phyloP scores from a whole-genome alignment of 2,113 vertebrate genomes.

The Stegastes partitus region DNA sequence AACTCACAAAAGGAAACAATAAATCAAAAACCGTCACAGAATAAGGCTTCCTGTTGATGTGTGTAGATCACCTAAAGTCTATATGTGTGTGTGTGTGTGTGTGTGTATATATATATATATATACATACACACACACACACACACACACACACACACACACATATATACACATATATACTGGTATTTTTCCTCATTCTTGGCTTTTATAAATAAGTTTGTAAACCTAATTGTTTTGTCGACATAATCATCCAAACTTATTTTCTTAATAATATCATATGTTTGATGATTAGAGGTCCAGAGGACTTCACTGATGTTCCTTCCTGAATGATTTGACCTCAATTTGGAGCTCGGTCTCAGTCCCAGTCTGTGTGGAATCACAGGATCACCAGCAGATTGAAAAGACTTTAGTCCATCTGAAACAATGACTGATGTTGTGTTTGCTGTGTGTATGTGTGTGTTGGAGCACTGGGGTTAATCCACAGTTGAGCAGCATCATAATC shows the following conservation, averaged over 20 bases:
- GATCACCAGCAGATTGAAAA: constrained; percentile 67
- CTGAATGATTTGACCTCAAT: constrained; percentile 34
- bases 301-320: constrained; percentile 27
- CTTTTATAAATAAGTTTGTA: neutral
- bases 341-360: constrained; percentile 35
- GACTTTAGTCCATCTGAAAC: constrained; percentile 77
- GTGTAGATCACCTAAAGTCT: neutral
- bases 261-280: constrained; percentile 5
- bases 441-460: constrained; percentile 29
- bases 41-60: neutral
- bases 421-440: constrained; percentile 67
- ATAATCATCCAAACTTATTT: neutral
- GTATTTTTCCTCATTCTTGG: constrained; percentile 38
- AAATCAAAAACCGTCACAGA: neutral
- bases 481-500: constrained; percentile 75
- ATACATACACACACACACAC: no score
- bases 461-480: constrained; percentile 67
- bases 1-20: neutral
- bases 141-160: no score
- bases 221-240: constrained; percentile 17
- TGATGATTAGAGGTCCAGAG: constrained; percentile 12
- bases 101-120: no score
- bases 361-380: constrained; percentile 55
- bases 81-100: no score
- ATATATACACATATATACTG: no score